Base-by-base conservation (phyloP, 2,113 vertebrate species). In the Gambusia affinis region DNA sequence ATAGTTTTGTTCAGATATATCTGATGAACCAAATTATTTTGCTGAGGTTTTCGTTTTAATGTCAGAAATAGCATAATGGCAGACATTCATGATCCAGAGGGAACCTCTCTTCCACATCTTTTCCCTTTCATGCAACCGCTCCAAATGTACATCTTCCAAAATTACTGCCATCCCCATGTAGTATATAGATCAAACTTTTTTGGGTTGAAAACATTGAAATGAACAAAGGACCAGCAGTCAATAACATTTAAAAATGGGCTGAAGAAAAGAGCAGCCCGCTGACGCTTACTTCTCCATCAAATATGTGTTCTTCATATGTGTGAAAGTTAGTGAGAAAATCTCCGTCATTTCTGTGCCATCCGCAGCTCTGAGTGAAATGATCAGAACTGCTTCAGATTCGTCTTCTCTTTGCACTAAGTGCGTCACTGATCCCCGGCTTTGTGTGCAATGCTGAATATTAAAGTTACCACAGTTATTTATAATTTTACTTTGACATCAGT, bases 241-340 rank as follows among this genome's bases (percentile, higher is more conserved):
- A 64, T 82, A 64, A 83, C 3, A 79, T 68, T 72, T 30, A 39
- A 68, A 87, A 76, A 81, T 70, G 83, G 79, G 69, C 75, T 62
- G 69, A 54, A 74, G 57, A 82, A 60, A 74, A 37, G 74, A 57
- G 31, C 72, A 70, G 47, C 74, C 69, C 64, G 71, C 70, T 83
- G 30, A 28, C 73, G 51, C 35, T 71, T 70, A 44, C 29, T 76
- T 74, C 39, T 47, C 15, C 47, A 28, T 47, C 1, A 24, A 75
- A 78, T 67, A 75, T 72, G 73, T 79, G 65, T 83, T 86, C 72
- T 66, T 62, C 69, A 76, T 67, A 77, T 79, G 76, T 73, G 80
- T 61, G 74, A 77, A 79, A 87, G 75, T 64, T 67, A 64, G 73
- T 81, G 83, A 57, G 70, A 87, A 78, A 77, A 64, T 57, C 39